Base-by-base conservation (phyloP, 1,140 invertebrate species). In the Monomorium pharaonis region DNA sequence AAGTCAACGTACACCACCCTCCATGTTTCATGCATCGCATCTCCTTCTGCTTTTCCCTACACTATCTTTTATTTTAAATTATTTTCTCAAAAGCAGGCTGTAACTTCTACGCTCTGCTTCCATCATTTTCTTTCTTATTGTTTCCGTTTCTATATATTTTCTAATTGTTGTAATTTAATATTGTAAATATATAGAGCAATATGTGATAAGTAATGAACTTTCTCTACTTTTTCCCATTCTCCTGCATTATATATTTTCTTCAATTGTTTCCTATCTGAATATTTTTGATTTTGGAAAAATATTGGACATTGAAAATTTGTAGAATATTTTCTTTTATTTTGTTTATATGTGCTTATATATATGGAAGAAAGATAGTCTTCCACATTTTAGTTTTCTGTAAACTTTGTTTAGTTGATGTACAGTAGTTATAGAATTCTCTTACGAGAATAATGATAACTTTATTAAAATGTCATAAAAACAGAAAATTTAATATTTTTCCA, bases 131-230 rank as follows among this genome's bases (percentile, higher is more conserved):
- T 74, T 47, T 18, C 5, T 56, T 80, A 24, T 42, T 74, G 14
- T 47, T 74, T 74, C n/a, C 0, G 7, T 83, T 83, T 2, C n/a
- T 80, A 51, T 3, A 37, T 37, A 37, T 67, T 12, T 24, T 21
- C 2, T 10, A 18, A 42, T 58, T 74, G 24, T 81, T 58, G 18
- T 58, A 14, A 69, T 21, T n/a, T 44, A 83, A 58, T 16, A 33
- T 58, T 72, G 51, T 72, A 74, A 47, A 72, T 21, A 58, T 58
- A 58, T 70, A 27, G 37, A 81, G 70, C 18, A 7, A 56, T 56
- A 67, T 56, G 67, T 49, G 65, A 72, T 83, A 74, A 33, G 54
- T n/a, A 70, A 58, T 12, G 44, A 83, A 47, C 67, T 4, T 42
- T 1, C 51, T 42, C 21, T 81, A 7, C 16, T 37, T 12, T 83